Conservation (phyloP, 2,888 invertebrate genomes). For the Taenaris catops region DNA sequence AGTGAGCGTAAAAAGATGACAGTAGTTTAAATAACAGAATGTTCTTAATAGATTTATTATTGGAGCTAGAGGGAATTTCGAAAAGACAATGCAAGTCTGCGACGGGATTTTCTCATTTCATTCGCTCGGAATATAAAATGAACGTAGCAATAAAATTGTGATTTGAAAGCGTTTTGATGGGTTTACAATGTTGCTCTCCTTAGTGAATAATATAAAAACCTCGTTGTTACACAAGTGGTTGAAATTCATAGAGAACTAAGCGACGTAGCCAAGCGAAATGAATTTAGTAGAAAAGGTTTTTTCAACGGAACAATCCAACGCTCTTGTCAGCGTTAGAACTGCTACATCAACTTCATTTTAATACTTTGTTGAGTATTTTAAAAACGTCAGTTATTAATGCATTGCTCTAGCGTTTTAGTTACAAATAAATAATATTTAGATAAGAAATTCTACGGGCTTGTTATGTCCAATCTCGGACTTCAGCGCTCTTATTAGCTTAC, state of each 20-base stretch:
- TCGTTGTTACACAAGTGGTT: constrained; percentile 10
- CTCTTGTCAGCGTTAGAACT: neutral
- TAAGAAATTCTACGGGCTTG: no score
- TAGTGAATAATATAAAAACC: constrained; percentile 9
- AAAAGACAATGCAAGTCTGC: constrained; percentile 18
- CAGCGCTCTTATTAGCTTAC: no score
- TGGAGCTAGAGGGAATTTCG: constrained; percentile 16
- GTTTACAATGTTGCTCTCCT: constrained; percentile 13
- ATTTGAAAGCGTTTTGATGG: constrained; percentile 18
- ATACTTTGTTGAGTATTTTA: no score
- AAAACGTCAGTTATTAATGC: no score
- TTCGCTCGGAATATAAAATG: constrained; percentile 20
- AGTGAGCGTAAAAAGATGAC: constrained; percentile 5
- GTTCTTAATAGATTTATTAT: constrained; percentile 19
- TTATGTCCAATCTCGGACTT: no score
- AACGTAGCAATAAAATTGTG: constrained; percentile 17
- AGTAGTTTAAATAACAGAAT: constrained; percentile 3
- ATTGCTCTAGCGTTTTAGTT: no score
- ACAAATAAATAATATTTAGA: no score
- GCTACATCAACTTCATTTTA: no score
- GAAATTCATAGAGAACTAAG: neutral
- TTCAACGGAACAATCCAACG: neutral
- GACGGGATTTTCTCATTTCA: constrained; percentile 16
- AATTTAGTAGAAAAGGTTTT: neutral
- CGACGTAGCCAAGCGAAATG: constrained; percentile 1